Percentiles rank a stretch among this genome's conserved stretches.
phyloP scores from a whole-genome alignment of 2,113 vertebrate species.

The Microcebus tavaratra region DNA sequence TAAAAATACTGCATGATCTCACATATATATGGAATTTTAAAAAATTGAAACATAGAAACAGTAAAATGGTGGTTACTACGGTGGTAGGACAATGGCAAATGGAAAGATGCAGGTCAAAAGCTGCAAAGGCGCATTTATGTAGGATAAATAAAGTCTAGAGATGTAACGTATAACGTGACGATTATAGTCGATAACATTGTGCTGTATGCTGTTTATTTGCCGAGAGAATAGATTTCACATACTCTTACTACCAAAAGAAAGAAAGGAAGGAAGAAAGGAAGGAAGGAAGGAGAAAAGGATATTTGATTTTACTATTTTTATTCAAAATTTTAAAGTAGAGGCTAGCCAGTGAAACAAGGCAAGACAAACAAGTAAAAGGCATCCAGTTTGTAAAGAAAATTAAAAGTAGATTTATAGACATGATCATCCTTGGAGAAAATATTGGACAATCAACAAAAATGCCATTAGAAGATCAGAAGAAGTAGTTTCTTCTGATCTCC shows the following conservation, averaged over 20 bases:
- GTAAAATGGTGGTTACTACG: not conserved
- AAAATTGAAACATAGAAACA: not conserved
- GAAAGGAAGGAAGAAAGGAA: not conserved
- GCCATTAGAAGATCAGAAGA: not conserved
- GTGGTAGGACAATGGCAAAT: not conserved
- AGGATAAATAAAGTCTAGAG: not conserved
- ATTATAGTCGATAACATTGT: not conserved
- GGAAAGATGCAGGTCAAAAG: not conserved
- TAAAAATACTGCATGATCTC: not conserved
- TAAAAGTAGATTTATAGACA: not conserved
- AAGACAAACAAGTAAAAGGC: not conserved
- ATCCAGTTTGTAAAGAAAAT: not conserved
- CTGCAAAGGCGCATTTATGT: not conserved
- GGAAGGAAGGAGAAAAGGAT: too few relatives aligned
- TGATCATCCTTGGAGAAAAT: not conserved
- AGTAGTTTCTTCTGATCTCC: not conserved
- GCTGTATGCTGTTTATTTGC: not conserved
- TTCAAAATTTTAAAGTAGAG: not conserved
- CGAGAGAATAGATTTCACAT: not conserved
- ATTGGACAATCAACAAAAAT: not conserved
- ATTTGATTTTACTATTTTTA: not conserved
- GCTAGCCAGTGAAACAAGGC: not conserved
- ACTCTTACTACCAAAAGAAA: not conserved
- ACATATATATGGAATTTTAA: not conserved
- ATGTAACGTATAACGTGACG: too few relatives aligned